Percentiles rank a stretch among this genome's conserved stretches.
Evolutionary conservation across 2,797 vertebrate species (phyloP).

Genomic region (Linurgus olivaceus): DNA sequence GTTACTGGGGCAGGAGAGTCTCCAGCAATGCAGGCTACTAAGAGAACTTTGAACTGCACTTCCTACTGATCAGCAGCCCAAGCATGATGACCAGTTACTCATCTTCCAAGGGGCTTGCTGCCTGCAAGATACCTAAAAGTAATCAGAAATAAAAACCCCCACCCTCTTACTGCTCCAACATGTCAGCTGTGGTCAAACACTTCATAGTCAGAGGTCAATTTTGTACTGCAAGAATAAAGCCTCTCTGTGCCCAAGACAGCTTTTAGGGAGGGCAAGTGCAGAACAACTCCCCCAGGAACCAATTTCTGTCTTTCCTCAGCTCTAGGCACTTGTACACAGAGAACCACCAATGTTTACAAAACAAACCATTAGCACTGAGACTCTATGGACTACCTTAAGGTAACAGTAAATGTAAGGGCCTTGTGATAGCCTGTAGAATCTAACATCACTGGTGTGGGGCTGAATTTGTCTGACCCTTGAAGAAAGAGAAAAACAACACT

Average conservation of each 20-base stretch:
- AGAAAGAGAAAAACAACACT: not conserved
- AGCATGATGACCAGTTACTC: not conserved
- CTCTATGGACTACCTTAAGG: not conserved
- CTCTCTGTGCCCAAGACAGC: fast-evolving
- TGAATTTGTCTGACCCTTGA: not conserved
- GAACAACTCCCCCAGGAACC: not conserved
- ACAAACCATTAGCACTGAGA: not conserved
- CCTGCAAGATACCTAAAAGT: not conserved
- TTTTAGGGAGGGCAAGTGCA: not conserved
- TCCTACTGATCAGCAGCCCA: not conserved
- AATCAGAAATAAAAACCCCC: not conserved
- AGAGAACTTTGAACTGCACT: not conserved
- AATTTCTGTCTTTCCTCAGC: not conserved
- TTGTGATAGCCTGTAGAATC: not conserved
- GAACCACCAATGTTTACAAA: not conserved
- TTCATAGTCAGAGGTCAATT: not conserved
- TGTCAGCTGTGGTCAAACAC: not conserved
- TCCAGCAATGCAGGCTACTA: not conserved
- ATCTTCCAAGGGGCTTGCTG: not conserved
- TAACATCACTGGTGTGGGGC: too few relatives aligned
- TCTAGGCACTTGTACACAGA: not conserved
- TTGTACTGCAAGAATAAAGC: not conserved
- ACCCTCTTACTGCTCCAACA: not conserved
- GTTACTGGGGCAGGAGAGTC: not conserved
- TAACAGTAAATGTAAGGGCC: not conserved